Evolutionary conservation across 2,888 invertebrate genomes (phyloP), one percentile per base, ranked within the genome.

Genomic region (Marasmarcha lunaedactyla): DNA sequence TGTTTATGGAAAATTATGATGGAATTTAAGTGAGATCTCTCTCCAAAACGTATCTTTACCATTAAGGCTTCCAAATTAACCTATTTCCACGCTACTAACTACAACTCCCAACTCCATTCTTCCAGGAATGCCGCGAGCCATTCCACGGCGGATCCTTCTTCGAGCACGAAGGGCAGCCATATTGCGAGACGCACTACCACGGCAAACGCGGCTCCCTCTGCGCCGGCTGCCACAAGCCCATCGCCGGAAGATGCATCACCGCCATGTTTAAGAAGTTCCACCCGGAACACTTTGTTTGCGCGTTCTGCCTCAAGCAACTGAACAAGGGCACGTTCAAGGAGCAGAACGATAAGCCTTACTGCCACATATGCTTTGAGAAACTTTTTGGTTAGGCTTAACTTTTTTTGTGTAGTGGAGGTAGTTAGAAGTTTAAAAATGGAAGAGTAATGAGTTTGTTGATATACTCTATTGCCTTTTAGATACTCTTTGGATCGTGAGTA

Each of bases 261-360:
- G 98, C 98, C 48, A 98, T 99, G 97, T 97, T 95, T 84, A 87
- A 94, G 54, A 98, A 99, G 83, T 99, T 97, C 87, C 99, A 99
- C 77, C 98, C 98, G 0, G 98, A 99, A 70, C 98, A 99, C 83
- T 99, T 99, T 69, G 97, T 97, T 5, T 99, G 99, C 85, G 97
- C 98, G n/a, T 99, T 98, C 85, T 99, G 99, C 65, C 86, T 97
- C 47, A 93, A 97, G 63, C 98, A 98, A 69, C 87, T 99, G 52
- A 98, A 98, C 81, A 98, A 98, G 71, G 98, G 98, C 57, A 99
- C 98, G 0, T 99, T 99, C 81, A 99, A 99, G 72, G 99, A 99
- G 72, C 97, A 98, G 67, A 97, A 97, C 67, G 96, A 97, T 61
- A 97, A 98, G 67, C 98, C 99, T 1, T 99, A 98, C 77, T 99